Base-by-base conservation (phyloP, 2,797 vertebrate genomes). In the Myiotriccus ornatus region DNA sequence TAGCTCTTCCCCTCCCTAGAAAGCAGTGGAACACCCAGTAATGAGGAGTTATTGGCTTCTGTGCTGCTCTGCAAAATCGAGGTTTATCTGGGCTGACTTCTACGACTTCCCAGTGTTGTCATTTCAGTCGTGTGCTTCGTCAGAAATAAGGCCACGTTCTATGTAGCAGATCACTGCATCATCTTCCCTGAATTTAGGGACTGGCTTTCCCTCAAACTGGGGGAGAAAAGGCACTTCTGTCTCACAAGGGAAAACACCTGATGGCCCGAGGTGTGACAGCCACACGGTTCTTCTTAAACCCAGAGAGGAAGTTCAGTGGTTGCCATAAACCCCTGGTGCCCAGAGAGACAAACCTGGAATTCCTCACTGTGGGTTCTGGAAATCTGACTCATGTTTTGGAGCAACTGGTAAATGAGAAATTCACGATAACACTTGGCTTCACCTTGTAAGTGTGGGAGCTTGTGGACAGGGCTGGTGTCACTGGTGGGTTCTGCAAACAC, bases 1-100 rank as follows among this genome's bases (percentile, higher is more conserved):
- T 52, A 92, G 79, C 52, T 96, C 53, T 78, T 46, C 19, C n/a
- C 63, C 76, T 95, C 91, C 82, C 83, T 91, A 21, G 89, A 86
- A 93, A 91, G 82, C 69, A 90, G n/a, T 27, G 63, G 82, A 75
- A 69, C 0, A 1, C 27, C 19, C 35, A 39, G 50, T 25, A 85
- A 44, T 50, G 57, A 82, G 82, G 55, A 73, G 21, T 60, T 25
- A 87, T 63, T 82, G 73, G 16, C 84, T 84, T 37, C 43, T 73
- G 30, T 67, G 56, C 41, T 56, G 53, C 12, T 62, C 43, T 88
- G 87, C 50, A 76, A 69, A 84, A 53, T 44, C 34, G 43, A 41
- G 8, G 50, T 84, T 92, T 67, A 55, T 67, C 57, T 86, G n/a
- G 60, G 65, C 73, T 67, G 55, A 4, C 52, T 69, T 62, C 7